phyloP scores from a whole-genome alignment of 2,888 invertebrate species.

The Plusia festucae region DNA sequence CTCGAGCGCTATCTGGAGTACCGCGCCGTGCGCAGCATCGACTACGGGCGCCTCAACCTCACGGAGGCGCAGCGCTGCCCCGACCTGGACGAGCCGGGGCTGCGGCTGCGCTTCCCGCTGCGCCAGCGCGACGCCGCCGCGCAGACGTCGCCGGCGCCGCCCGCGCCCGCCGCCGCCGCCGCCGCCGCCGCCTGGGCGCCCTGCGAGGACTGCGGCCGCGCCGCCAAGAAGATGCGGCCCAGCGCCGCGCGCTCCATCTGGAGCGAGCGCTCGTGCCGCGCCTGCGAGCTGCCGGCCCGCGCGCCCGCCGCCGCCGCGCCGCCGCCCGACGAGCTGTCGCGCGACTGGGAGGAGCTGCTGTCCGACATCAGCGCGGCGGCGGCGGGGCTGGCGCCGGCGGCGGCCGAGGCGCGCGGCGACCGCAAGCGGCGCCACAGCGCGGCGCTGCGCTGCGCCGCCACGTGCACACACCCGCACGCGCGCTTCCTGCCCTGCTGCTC shows the following conservation, averaged over 20 bases:
- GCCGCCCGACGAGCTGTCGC: constrained; percentile 84
- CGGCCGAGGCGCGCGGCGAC: constrained; percentile 72
- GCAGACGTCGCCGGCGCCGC: constrained; percentile 73
- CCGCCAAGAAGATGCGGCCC: constrained; percentile 82
- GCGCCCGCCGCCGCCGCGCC: constrained; percentile 63
- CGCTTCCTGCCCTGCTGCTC: constrained; percentile 87
- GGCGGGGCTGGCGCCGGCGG: constrained; percentile 79
- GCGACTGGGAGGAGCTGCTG: constrained; percentile 91
- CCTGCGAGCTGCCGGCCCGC: constrained; percentile 70
- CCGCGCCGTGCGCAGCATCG: constrained; percentile 78
- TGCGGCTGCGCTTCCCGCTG: constrained; percentile 92
- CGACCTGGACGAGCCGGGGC: constrained; percentile 79
- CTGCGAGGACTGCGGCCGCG: constrained; percentile 78
- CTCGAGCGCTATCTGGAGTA: constrained; percentile 88
- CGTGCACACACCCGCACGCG: constrained; percentile 81
- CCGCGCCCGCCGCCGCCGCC: constrained; percentile 54
- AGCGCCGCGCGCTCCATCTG: constrained; percentile 69
- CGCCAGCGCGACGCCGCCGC: constrained; percentile 75
- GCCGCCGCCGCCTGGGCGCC: constrained; percentile 64
- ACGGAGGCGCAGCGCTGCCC: constrained; percentile 78
- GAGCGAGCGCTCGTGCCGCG: constrained; percentile 67
- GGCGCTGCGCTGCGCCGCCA: constrained; percentile 74
- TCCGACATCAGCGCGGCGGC: constrained; percentile 90
- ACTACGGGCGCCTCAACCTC: constrained; percentile 78
- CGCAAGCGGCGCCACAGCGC: constrained; percentile 90